Conservation (phyloP, 1,140 invertebrate species). For the Prorops nasuta region DNA sequence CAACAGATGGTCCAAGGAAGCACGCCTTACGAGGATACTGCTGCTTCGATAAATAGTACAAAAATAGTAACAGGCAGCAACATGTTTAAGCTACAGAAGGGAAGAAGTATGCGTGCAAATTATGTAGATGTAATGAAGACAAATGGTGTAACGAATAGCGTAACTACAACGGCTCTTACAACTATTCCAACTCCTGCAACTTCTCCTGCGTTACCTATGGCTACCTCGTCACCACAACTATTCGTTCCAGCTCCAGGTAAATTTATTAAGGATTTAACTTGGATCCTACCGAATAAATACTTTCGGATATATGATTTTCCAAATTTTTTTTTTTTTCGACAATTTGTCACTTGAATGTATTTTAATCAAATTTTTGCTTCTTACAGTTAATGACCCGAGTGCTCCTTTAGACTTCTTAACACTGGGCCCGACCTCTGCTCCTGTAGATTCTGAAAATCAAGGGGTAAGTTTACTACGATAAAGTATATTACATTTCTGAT, state of each 20-base stretch:
- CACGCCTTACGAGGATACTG: conserved; percentile 19
- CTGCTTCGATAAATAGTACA: conserved; percentile 34
- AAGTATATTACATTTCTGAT: not conserved
- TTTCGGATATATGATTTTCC: conserved; percentile 3
- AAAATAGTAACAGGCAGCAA: conserved; percentile 60
- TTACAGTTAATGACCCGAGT: conserved; percentile 58
- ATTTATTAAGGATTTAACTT: conserved; percentile 1
- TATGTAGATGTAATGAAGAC: conserved; percentile 88
- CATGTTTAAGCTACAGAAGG: conserved; percentile 76
- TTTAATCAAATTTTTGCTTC: conserved; percentile 20
- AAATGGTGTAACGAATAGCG: conserved; percentile 53
- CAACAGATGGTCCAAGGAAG: conserved; percentile 18
- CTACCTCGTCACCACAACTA: conserved; percentile 51
- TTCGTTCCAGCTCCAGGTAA: conserved; percentile 60
- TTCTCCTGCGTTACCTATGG: conserved; percentile 52
- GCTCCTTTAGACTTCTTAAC: conserved; percentile 61
- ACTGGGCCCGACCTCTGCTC: conserved; percentile 36
- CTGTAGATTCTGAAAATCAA: conserved; percentile 37
- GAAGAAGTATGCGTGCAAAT: conserved; percentile 64
- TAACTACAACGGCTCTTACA: conserved; percentile 47
- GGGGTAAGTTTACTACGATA: conserved; percentile 40
- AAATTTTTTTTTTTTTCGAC: not conserved
- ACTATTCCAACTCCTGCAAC: conserved; percentile 54
- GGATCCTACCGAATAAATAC: not conserved
- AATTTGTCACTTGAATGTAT: not conserved